Conservation (phyloP, 2,797 vertebrate species). For the Tokudaia tokunoshimensis region DNA sequence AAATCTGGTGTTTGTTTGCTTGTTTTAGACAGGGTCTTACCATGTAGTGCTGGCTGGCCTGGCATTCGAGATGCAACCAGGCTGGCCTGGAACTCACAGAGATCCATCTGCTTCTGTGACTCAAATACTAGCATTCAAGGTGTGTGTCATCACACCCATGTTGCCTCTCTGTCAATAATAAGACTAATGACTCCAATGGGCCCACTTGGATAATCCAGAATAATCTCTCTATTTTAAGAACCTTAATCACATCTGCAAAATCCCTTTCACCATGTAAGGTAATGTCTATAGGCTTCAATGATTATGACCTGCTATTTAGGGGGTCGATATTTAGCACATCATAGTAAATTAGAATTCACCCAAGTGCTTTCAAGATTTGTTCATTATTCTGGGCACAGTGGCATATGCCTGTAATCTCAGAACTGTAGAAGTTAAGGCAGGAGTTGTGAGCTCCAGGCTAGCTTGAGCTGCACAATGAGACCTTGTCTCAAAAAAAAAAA, state of each 20-base stretch:
- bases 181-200: constrained; percentile 50
- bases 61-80: neutral
- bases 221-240: constrained; percentile 54
- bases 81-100: neutral
- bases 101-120: neutral
- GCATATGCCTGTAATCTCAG: neutral
- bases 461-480: neutral
- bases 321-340: constrained; percentile 12
- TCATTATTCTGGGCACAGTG: neutral
- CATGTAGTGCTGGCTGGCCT: neutral
- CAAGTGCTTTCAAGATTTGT: constrained; percentile 42
- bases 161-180: constrained; percentile 30
- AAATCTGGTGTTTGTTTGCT: neutral
- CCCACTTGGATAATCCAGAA: constrained; percentile 50
- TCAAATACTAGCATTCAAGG: neutral
- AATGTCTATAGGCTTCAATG: neutral
- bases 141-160: neutral
- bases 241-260: constrained; percentile 54
- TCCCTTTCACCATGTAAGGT: constrained; percentile 14
- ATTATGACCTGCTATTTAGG: constrained; percentile 24
- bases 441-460: neutral
- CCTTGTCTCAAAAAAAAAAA: neutral
- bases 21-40: neutral
- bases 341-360: constrained; percentile 49
- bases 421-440: neutral